Percentiles rank a stretch among this genome's conserved stretches.
Conservation (phyloP, 2,113 vertebrate genomes). For the Ceratotherium simum region DNA sequence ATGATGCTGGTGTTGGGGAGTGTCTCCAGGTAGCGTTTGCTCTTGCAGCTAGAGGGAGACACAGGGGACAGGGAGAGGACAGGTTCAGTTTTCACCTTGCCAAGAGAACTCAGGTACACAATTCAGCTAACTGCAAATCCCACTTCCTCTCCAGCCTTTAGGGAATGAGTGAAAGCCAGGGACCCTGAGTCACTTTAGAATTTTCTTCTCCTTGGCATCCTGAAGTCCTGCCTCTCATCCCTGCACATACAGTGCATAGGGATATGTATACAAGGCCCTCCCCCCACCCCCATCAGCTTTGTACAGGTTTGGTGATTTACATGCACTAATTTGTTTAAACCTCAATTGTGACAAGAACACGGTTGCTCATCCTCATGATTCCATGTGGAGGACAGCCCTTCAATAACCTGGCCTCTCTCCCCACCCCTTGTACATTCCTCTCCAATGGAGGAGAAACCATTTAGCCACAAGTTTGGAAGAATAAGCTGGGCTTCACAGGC, state of each 20-base stretch:
- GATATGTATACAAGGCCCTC: not conserved
- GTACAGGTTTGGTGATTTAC: not conserved
- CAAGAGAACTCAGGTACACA: not conserved
- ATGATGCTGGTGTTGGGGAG: slow-evolving; percentile 96
- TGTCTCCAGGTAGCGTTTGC: slow-evolving; percentile 94
- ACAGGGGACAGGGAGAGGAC: not conserved
- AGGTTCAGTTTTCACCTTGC: not conserved
- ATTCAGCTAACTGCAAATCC: not conserved
- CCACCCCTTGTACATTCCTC: not conserved
- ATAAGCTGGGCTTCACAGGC: not conserved
- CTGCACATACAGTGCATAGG: not conserved
- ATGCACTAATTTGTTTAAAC: not conserved
- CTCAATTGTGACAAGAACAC: not conserved
- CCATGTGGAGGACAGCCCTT: not conserved
- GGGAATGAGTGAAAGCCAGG: not conserved
- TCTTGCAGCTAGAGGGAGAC: slow-evolving; percentile 92
- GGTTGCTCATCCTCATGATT: not conserved
- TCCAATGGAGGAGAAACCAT: not conserved
- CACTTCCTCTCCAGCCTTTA: not conserved
- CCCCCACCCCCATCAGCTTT: not conserved
- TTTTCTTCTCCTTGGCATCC: not conserved
- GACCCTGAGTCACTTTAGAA: not conserved
- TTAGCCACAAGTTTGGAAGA: not conserved
- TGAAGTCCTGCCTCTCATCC: not conserved
- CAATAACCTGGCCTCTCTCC: not conserved